These are phyloP conservation scores for Oncorhynchus gorbuscha DNA, from an alignment of 2,113 vertebrate species.

Conservation along the genomic window DNA sequence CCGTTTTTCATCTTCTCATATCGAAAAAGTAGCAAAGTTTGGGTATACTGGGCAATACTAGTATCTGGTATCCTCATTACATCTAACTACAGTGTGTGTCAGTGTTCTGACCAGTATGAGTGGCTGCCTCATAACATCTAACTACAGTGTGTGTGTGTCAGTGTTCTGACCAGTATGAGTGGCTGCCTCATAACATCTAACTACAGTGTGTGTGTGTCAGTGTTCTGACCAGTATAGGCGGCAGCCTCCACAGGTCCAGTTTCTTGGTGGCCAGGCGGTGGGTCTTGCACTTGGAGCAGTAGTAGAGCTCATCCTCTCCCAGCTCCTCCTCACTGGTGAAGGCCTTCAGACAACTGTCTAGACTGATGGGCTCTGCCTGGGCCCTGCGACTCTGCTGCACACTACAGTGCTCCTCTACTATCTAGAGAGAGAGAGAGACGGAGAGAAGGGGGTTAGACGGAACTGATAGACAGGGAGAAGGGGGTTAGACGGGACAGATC, in stretches of 20 bases:
- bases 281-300: slow-evolving; percentile 97
- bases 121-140: too few relatives aligned
- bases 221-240: slow-evolving; percentile 86
- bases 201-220: neutral
- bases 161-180: too few relatives aligned
- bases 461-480: too few relatives aligned
- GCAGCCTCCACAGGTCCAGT: slow-evolving; percentile 97
- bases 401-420: slow-evolving; percentile 92
- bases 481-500: too few relatives aligned
- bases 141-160: neutral
- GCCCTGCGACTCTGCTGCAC: slow-evolving; percentile 91
- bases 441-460: too few relatives aligned
- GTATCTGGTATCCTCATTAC: too few relatives aligned
- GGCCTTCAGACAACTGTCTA: slow-evolving; percentile 93
- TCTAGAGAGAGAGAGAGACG: slow-evolving; percentile 66
- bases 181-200: too few relatives aligned
- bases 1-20: too few relatives aligned
- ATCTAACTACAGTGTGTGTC: too few relatives aligned
- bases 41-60: too few relatives aligned
- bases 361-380: slow-evolving; percentile 95
- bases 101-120: too few relatives aligned
- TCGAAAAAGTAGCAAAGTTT: too few relatives aligned
- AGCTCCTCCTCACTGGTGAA: slow-evolving; percentile 97
- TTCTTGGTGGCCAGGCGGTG: slow-evolving; percentile 97
- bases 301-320: slow-evolving; percentile 97